Base-by-base conservation (phyloP, 2,113 vertebrate species). In the Theristicus caerulescens region DNA sequence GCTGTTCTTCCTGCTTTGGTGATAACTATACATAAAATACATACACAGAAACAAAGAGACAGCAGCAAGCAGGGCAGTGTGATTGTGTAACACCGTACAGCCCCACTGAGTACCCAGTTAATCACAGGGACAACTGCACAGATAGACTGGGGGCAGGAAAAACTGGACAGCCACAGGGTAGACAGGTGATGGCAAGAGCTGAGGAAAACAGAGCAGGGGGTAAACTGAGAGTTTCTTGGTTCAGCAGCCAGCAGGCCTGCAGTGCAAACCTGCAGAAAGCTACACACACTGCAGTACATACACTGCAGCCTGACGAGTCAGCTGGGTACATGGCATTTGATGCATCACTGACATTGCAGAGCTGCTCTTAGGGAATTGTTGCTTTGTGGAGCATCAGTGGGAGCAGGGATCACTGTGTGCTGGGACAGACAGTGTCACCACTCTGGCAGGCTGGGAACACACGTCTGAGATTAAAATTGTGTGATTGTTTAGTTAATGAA, bases 271-370 rank as follows among this genome's bases (percentile, higher is more conserved):
- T 72, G 57, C 57, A 90, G 52, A 89, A 74, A 65, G 70, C 44
- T 67, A 29, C 36, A 58, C 55, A 47, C 10, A 7, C 66, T 47
- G 55, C 78, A 78, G 77, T 1, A 24, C 44, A 13, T 17, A 21
- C 13, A 7, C 1, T 29, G 32, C 26, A 54, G 77, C 54, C 44
- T n/a, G 36, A 49, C 1, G 1, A 78, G 22, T 26, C 90, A 80
- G 58, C 34, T 27, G 61, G 40, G 21, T 49, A 34, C 21, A 0
- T 0, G 21, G 36, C 3, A 3, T 15, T 31, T 1, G 0, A 65
- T 29, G 29, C 32, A 54, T 14, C 17, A 2, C 22, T 42, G 59
- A 65, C 0, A 0, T 14, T 21, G 47, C 7, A 1, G 61, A 74
- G 61, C 57, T 76, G 59, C 22, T 94, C 10, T 49, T n/a, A 46